Conservation (phyloP, 2,797 vertebrate species). For the Muscicapa striata region DNA sequence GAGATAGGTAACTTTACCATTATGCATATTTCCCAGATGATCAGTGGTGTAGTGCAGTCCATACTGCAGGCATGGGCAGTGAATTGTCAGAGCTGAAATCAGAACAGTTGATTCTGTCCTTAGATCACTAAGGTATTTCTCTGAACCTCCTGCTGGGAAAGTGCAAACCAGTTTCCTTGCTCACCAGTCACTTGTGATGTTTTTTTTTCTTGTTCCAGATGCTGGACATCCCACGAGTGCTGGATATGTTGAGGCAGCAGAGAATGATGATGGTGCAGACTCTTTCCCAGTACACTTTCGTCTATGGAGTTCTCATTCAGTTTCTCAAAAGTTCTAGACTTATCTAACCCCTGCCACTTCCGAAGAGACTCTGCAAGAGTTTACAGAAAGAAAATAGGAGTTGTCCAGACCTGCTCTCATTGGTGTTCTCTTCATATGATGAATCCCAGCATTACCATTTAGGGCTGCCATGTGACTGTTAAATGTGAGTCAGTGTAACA, state of each 20-base stretch:
- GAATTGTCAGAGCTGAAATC: background rate
- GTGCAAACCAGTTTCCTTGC: background rate
- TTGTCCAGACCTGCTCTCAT: background rate
- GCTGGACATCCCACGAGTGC: conserved; percentile 88
- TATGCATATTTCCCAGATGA: background rate
- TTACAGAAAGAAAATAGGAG: conserved; percentile 18
- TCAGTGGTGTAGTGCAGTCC: background rate
- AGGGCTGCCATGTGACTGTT: background rate
- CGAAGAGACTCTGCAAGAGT: conserved; percentile 2
- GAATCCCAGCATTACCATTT: background rate
- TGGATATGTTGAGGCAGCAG: conserved; percentile 88
- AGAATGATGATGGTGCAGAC: conserved; percentile 99
- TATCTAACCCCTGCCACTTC: conserved; percentile 79
- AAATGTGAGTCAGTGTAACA: background rate
- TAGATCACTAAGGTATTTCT: background rate
- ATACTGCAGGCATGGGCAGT: background rate
- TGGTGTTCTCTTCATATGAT: background rate
- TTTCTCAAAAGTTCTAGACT: conserved; percentile 95
- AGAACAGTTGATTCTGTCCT: background rate
- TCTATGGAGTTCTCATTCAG: conserved; percentile 95
- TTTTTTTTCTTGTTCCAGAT: conserved; percentile 74
- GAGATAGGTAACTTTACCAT: background rate
- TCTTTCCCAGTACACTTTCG: conserved; percentile 92
- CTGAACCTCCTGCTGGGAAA: background rate
- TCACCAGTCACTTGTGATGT: background rate